Conservation (phyloP, 2,888 invertebrate genomes). For the Lasioglossum marginatum region DNA sequence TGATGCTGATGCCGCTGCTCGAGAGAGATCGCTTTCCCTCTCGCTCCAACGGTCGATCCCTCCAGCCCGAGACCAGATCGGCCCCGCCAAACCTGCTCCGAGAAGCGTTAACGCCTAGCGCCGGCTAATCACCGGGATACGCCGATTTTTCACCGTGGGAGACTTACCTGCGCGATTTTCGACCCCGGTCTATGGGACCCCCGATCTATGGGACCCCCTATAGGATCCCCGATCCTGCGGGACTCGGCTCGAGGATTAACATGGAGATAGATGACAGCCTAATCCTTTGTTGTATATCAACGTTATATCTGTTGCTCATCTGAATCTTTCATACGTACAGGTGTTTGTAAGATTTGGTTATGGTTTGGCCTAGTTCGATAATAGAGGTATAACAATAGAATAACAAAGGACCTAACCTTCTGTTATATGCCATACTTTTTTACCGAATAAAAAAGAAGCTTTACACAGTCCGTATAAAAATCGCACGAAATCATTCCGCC, state of each 20-base stretch:
- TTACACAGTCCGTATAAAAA: background rate
- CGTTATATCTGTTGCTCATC: background rate
- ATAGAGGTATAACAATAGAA: too few relatives aligned
- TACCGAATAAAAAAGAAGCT: too few relatives aligned
- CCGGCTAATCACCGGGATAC: slow-evolving; percentile 73
- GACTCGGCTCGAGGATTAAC: background rate
- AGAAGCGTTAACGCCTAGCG: slow-evolving; percentile 74
- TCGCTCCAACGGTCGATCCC: slow-evolving; percentile 24
- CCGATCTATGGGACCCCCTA: too few relatives aligned
- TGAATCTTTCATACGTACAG: background rate
- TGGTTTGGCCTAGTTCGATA: too few relatives aligned
- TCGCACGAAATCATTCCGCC: background rate
- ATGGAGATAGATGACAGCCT: background rate
- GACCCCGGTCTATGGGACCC: slow-evolving; percentile 1
- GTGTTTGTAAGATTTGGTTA: too few relatives aligned
- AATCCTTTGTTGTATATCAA: background rate
- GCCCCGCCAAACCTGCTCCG: slow-evolving; percentile 72
- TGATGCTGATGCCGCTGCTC: background rate
- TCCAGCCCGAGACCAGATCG: slow-evolving; percentile 43
- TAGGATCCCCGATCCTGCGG: too few relatives aligned
- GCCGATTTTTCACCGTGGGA: slow-evolving; percentile 61
- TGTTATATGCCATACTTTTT: too few relatives aligned
- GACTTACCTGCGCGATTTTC: slow-evolving; percentile 35
- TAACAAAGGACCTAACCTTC: too few relatives aligned
- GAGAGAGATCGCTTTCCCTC: slow-evolving; percentile 33